Base-by-base conservation (phyloP, 2,888 invertebrate genomes). In the Scaptomyza caliginosa region DNA sequence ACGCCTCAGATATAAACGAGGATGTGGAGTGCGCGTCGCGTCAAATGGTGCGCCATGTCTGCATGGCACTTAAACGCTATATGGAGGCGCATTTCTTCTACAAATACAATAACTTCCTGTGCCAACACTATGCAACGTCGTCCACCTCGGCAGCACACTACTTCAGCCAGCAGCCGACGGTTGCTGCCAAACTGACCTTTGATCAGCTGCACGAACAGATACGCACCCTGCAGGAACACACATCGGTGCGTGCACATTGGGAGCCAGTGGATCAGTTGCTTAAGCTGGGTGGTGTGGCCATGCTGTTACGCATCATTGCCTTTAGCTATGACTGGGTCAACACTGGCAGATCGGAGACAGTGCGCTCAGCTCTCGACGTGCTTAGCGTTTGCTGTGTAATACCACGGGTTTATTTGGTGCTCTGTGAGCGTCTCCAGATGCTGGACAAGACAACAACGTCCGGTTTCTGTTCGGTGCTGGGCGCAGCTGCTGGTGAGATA, bases 11-110 rank as follows among this genome's bases (percentile, higher is more conserved):
- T 23, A 89, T 95, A 34, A 95, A 94, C 26, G 98, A 98, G 81
- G 98, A 98, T 89, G 96, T 96, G 90, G 95, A 97, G 64, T 97
- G 96, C 90, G 96, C 97, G 2, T 96, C 96, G 19, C 92, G 97
- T 0, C 98, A 98, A 92, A 95, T 97, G 52, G 96, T 98, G 0
- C 92, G 98, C 0, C 98, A 98, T 89, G 98, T 98, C 0, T 96
- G 96, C 86, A 95, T 96, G 6, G 96, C 98, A 0, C 93, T 98
- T 2, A 95, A 97, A 86, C 94, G 96, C 81, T 99, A 99, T 86
- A 94, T 98, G 90, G 97, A 98, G 89, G 96, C 97, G 0, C 99
- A 99, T 90, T 92, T 99, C 50, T 94, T 94, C 81, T 92, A 94
- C 51, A 96, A 96, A 91, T 94, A 95, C n/a, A 95, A 96, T 69